Percentiles rank a stretch among this genome's conserved stretches.
Evolutionary conservation across 2,113 vertebrate species (phyloP).

Genomic region (Axis porcinus): DNA sequence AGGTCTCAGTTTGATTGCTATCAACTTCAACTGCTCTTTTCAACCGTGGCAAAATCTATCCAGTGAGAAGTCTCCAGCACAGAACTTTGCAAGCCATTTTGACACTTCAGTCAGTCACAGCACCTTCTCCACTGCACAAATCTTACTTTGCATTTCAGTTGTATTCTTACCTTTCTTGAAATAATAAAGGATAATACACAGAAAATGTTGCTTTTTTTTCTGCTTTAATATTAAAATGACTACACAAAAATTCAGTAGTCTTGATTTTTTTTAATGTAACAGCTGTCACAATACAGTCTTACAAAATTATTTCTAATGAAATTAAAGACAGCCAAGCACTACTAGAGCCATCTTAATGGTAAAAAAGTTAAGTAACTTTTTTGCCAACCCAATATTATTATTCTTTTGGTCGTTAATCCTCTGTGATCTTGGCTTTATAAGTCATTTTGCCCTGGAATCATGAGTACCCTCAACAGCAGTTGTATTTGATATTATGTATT

Average conservation of each 20-base stretch:
- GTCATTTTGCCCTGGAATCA: neutral
- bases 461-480: neutral
- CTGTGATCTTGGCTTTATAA: neutral
- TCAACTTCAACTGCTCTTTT: neutral
- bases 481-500: neutral
- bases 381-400: neutral
- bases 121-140: neutral
- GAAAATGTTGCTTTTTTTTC: neutral
- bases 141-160: neutral
- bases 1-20: neutral
- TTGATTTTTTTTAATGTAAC: neutral
- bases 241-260: neutral
- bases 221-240: neutral
- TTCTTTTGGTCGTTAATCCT: neutral
- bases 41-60: rapidly evolving
- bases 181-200: neutral
- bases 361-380: neutral
- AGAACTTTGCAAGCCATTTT: neutral
- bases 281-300: neutral
- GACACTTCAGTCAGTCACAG: neutral
- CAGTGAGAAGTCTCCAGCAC: neutral
- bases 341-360: neutral
- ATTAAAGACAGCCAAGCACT: neutral
- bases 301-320: neutral
- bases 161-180: neutral